These are phyloP conservation scores for Leptinotarsa texana DNA, from an alignment of 1,140 invertebrate genomes.

Conservation along the genomic window DNA sequence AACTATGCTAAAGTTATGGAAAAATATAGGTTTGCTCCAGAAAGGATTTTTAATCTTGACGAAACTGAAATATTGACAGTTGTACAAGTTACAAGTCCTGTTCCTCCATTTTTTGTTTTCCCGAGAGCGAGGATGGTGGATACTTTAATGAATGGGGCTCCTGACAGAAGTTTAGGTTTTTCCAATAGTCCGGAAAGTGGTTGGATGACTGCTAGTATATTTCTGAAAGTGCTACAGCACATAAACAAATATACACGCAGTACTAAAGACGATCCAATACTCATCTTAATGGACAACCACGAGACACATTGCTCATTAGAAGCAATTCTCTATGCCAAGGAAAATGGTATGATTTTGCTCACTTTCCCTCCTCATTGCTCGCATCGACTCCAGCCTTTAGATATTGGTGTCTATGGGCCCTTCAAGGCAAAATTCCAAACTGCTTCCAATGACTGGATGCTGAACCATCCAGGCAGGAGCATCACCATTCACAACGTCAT, in stretches of 20 bases:
- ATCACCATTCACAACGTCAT: background rate
- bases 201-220: slow-evolving; percentile 47
- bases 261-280: slow-evolving; percentile 44
- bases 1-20: slow-evolving; percentile 13
- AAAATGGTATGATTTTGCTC: slow-evolving; percentile 52
- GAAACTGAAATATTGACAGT: slow-evolving; percentile 55
- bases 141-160: slow-evolving; percentile 43
- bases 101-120: slow-evolving; percentile 50
- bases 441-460: slow-evolving; percentile 22
- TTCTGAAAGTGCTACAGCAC: slow-evolving; percentile 50
- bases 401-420: slow-evolving; percentile 31
- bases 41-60: slow-evolving; percentile 49
- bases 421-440: slow-evolving; percentile 24
- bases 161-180: slow-evolving; percentile 49
- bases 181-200: slow-evolving; percentile 50
- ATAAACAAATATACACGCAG: slow-evolving; percentile 51
- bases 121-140: slow-evolving; percentile 33
- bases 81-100: slow-evolving; percentile 44
- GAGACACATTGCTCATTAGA: slow-evolving; percentile 45
- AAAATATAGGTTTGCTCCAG: slow-evolving; percentile 36
- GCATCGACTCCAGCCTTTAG: slow-evolving; percentile 31
- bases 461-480: slow-evolving; percentile 4
- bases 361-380: slow-evolving; percentile 29
- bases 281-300: slow-evolving; percentile 52
- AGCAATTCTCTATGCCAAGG: slow-evolving; percentile 46